Evolutionary conservation across 2,888 invertebrate species (phyloP), one percentile per base, ranked within the genome.

Genomic region (Xanthorhoe spadicearia): DNA sequence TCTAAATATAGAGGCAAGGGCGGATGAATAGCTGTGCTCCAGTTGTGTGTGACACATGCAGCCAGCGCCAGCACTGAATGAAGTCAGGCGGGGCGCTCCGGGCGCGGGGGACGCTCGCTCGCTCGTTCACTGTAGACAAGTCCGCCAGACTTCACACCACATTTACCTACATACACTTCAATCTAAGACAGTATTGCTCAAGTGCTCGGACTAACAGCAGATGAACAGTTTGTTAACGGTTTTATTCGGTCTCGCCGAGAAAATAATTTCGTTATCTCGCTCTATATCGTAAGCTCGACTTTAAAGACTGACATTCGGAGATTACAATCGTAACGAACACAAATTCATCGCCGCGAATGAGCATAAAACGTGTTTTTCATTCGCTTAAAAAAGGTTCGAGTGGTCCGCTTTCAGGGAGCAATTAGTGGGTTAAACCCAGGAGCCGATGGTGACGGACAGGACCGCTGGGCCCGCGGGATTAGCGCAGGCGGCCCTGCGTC

Each of bases 271-370:
- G 15, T 23, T 46, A 56, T 35, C 19, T 55, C 19, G n/a, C n/a
- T n/a, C n/a, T n/a, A n/a, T n/a, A n/a, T n/a, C 19, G 55, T n/a
- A n/a, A n/a, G 52, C 23, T 32, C 23, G 52, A 52, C 51, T 10
- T n/a, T 19, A 51, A 35, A 35, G 35, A n/a, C 38, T 54, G 32
- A 38, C 50, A 8, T 50, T 35, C 58, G 1, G n/a, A 60, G 59
- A 60, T 43, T 46, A 55, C 9, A 54, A 53, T 61, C 61, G 48
- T 54, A 54, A 61, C 48, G 19, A 53, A 54, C 53, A 15, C 18
- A 54, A 49, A 54, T 13, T 35, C 28, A 46, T 4, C 46, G 18
- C 48, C 49, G 54, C 54, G 8, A 32, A 46, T 38, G 46, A 49
- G 49, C 49, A 49, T 57, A 32, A 57, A 57, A 10, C 48, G 54